Conservation (phyloP, 2,113 vertebrate species). For the Cervus canadensis region DNA sequence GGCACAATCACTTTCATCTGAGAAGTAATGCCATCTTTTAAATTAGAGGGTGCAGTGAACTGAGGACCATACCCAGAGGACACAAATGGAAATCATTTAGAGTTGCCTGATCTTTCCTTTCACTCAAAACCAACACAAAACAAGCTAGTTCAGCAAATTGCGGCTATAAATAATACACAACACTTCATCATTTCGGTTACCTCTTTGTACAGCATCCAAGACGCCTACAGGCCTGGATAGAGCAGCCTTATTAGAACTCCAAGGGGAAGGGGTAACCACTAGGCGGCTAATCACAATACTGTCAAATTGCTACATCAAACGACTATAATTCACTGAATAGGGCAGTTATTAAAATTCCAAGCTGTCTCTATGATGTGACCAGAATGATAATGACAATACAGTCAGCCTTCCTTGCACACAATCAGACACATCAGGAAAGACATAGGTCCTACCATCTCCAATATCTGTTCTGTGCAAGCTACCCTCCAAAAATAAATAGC, state of each 20-base stretch:
- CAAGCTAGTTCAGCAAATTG: conserved; percentile 66
- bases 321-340: conserved; percentile 42
- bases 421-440: conserved; percentile 12
- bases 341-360: conserved; percentile 62
- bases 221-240: conserved; percentile 37
- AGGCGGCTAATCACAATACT: conserved; percentile 42
- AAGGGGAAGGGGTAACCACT: conserved; percentile 6
- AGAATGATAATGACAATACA: conserved; percentile 31
- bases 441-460: background rate
- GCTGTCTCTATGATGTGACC: conserved; percentile 18
- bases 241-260: conserved; percentile 44
- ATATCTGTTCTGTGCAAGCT: background rate
- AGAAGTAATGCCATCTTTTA: conserved; percentile 63
- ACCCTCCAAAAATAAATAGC: background rate
- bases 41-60: conserved; percentile 43
- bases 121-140: conserved; percentile 64
- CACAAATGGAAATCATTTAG: conserved; percentile 65
- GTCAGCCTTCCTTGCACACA: conserved; percentile 29
- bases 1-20: conserved; percentile 49
- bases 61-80: conserved; percentile 61
- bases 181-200: conserved; percentile 46
- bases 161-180: conserved; percentile 64
- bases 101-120: conserved; percentile 55
- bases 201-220: conserved; percentile 60
- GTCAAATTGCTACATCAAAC: conserved; percentile 27